Conservation (phyloP, 2,113 vertebrate genomes). For the Arothron firmamentum region DNA sequence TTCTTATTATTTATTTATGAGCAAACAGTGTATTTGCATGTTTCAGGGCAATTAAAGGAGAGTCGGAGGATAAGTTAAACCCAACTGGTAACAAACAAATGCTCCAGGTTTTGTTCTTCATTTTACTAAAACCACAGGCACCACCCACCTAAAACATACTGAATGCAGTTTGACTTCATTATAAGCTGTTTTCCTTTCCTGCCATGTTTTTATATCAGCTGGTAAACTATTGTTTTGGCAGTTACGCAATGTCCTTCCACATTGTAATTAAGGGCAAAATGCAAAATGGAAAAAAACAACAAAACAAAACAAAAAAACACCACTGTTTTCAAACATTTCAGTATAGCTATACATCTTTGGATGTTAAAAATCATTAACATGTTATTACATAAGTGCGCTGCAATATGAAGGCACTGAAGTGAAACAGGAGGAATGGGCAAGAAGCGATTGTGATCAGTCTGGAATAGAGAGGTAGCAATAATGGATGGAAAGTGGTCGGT, state of each 20-base stretch:
- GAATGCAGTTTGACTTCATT: no score
- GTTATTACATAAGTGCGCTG: slow-evolving; percentile 36
- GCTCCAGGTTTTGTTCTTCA: no score
- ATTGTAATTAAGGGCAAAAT: background rate
- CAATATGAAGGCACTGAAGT: slow-evolving; percentile 35
- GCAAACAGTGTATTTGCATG: background rate
- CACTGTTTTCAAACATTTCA: background rate
- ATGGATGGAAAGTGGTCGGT: slow-evolving; percentile 65
- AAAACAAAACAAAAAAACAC: background rate
- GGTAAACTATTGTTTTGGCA: background rate
- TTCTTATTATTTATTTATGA: background rate
- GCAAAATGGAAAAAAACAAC: background rate
- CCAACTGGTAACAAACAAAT: no score
- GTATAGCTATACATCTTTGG: slow-evolving; percentile 1
- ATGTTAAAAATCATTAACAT: slow-evolving; percentile 40
- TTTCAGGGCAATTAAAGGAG: background rate
- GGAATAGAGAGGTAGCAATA: slow-evolving; percentile 52
- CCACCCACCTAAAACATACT: no score
- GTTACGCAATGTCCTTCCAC: no score
- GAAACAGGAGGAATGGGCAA: slow-evolving; percentile 41
- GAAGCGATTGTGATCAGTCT: slow-evolving; percentile 68
- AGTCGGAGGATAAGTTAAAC: no score
- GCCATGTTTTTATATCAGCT: background rate
- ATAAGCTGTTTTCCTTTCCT: background rate
- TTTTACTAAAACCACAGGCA: no score